Evolutionary conservation across 2,113 vertebrate species (phyloP).

Genomic region (Hippocampus guttulatus): DNA sequence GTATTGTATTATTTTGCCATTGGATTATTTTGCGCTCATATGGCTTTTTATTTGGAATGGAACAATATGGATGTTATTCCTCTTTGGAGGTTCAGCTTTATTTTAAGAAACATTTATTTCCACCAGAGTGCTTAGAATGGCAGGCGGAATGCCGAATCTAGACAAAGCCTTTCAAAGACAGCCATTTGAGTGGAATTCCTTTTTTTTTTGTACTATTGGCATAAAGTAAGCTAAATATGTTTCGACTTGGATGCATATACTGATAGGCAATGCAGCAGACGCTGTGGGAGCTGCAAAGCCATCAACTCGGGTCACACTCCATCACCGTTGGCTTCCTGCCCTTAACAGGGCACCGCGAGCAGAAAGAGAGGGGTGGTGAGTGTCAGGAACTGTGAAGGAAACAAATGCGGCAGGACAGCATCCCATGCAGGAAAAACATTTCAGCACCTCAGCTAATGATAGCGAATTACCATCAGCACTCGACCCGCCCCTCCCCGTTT

Average conservation of each 20-base stretch:
- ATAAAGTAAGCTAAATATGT: conserved; percentile 8
- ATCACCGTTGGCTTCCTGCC: conserved; percentile 48
- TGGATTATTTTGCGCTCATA: too few relatives aligned
- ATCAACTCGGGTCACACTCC: conserved; percentile 23
- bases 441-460: conserved; percentile 67
- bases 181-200: neutral
- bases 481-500: neutral
- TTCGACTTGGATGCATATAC: conserved; percentile 3
- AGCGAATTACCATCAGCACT: conserved; percentile 44
- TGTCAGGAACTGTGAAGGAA: conserved; percentile 50
- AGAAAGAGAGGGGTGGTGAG: conserved; percentile 51
- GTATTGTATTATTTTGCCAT: too few relatives aligned
- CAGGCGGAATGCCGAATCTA: neutral
- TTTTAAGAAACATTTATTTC: neutral
- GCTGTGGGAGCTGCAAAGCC: conserved; percentile 19
- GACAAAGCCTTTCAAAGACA: neutral
- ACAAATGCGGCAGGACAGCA: conserved; percentile 57
- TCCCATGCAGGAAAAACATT: conserved; percentile 63
- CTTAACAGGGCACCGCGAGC: conserved; percentile 23
- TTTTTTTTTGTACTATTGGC: neutral
- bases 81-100: neutral
- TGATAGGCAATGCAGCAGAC: neutral
- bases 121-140: neutral
- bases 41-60: neutral
- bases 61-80: neutral